A percentile compares a stretch with the other conserved stretches of the same genome.
Evolutionary conservation across 2,888 invertebrate species (phyloP).

Genomic region (Pollenia amentaria): DNA sequence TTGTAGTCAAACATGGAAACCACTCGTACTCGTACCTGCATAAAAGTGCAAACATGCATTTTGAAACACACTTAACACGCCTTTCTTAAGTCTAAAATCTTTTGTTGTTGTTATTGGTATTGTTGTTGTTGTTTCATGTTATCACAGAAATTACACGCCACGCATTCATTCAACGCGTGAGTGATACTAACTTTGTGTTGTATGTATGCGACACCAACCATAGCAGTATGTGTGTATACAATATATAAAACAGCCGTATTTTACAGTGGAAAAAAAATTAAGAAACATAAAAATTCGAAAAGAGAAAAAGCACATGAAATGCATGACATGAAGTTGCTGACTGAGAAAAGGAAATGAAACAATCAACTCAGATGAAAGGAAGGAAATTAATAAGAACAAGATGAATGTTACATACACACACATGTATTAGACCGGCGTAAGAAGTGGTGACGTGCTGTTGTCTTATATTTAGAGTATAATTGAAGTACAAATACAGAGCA

Average conservation of each 20-base stretch:
- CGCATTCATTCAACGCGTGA: slow-evolving; percentile 64
- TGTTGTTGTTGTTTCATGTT: slow-evolving; percentile 38
- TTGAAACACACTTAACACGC: slow-evolving; percentile 56
- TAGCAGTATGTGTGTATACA: not conserved
- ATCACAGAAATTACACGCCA: slow-evolving; percentile 62
- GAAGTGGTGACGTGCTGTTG: not conserved
- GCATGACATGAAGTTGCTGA: slow-evolving; percentile 42
- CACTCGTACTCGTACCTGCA: slow-evolving; percentile 8
- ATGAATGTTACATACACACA: slow-evolving; percentile 30
- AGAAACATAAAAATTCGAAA: not conserved
- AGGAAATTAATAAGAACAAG: slow-evolving; percentile 68
- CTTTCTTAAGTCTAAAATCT: slow-evolving; percentile 64
- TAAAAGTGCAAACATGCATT: slow-evolving; percentile 37
- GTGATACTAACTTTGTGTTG: slow-evolving; percentile 64
- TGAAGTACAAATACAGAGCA: slow-evolving; percentile 18
- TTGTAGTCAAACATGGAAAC: slow-evolving; percentile 31
- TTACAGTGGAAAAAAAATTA: slow-evolving; percentile 19
- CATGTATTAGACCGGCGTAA: not conserved
- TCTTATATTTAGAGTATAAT: slow-evolving; percentile 26
- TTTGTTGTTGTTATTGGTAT: slow-evolving; percentile 17
- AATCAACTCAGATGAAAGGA: slow-evolving; percentile 70
- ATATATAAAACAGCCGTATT: not conserved
- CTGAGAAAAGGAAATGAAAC: slow-evolving; percentile 68
- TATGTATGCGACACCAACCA: not conserved
- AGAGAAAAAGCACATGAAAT: slow-evolving; percentile 5